Base-by-base conservation (phyloP, 2,113 vertebrate genomes). In the Pluvialis apricaria region DNA sequence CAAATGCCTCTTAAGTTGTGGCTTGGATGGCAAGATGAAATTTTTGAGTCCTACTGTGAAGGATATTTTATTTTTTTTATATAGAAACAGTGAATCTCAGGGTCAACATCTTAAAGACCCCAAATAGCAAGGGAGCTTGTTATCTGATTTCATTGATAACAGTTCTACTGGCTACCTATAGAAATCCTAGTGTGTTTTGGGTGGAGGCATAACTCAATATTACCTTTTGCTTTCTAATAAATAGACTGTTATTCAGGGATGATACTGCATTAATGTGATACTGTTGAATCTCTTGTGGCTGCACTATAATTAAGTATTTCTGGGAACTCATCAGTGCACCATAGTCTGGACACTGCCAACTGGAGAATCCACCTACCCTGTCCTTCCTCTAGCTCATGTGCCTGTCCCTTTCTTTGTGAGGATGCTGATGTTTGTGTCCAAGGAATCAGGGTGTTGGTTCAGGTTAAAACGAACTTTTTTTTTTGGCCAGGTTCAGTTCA, bases 281-380 rank as follows among this genome's bases (percentile, higher is more conserved):
- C 3, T 40, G 8, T 49, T 75, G 42, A 58, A 68, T 85, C 5
- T 44, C 14, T 69, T 79, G 15, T 36, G 36, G 22, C 34, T 78
- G 31, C 28, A 34, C 24, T 62, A 16, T 31, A 51, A 51, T 13
- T 29, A 57, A 65, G 8, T 51, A 58, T 19, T 62, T 88, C 47
- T 78, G 44, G 10, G 15, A 79, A 31, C 22, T 60, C 1, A 0
- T 71, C 17, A 58, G 18, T 44, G 12, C 8, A 31, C 4, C 1
- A 0, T 31, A 84, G 19, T 11, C 31, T 58, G 19, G 11, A 13
- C 8, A 20, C 7, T 49, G 12, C 18, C 42, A 66, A 29, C 28
- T 72, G 51, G 44, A 86, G 40, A 66, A 66, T 47, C 18, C 1
- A 3, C 13, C 32, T 62, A 32, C 15, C 31, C 15, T 68, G 6